Conservation (phyloP, 2,797 vertebrate species). For the Ceryle rudis region DNA sequence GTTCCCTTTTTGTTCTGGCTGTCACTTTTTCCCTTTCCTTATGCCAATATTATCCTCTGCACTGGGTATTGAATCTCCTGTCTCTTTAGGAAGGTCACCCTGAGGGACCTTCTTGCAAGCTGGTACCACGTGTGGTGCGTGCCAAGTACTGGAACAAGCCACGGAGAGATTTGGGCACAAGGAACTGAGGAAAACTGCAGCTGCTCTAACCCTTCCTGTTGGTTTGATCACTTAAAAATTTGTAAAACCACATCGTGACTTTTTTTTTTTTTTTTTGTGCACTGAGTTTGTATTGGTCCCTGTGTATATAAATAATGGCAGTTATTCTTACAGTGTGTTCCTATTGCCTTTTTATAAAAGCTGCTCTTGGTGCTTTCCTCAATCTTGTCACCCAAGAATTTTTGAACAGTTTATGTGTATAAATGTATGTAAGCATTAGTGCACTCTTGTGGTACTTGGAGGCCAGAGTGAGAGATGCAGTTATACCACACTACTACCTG, state of each 20-base stretch:
- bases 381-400: not conserved
- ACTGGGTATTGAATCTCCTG: fast-evolving
- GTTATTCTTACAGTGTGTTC: not conserved
- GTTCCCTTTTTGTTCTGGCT: conserved; percentile 9
- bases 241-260: not conserved
- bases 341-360: not conserved
- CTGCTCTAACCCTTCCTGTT: not conserved
- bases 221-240: not conserved
- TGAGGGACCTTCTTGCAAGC: not conserved
- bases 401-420: not conserved
- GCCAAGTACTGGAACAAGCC: not conserved
- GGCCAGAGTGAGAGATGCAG: not conserved
- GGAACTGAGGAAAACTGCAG: not conserved
- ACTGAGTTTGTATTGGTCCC: not conserved
- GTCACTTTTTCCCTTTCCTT: not conserved
- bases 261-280: not conserved
- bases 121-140: fast-evolving
- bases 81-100: not conserved
- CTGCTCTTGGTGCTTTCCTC: not conserved
- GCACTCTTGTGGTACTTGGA: not conserved
- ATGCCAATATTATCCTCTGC: not conserved
- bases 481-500: not conserved
- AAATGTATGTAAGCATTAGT: not conserved
- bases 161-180: fast-evolving
- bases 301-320: not conserved